These are phyloP conservation scores for Sympetrum striolatum DNA, from an alignment of 2,888 invertebrate species.

Conservation along the genomic window DNA sequence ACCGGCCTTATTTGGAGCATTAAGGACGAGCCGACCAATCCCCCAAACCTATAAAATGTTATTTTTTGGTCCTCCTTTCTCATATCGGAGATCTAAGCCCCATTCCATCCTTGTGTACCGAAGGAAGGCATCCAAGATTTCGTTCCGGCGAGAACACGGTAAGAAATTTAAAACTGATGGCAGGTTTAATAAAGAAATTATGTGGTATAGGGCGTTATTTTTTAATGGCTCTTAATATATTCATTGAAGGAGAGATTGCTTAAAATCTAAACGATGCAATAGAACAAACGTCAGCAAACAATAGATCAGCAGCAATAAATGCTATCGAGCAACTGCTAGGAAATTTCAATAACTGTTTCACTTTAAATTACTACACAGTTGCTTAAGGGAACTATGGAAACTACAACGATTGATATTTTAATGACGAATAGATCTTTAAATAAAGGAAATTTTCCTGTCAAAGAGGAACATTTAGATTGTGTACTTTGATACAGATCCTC, in stretches of 20 bases:
- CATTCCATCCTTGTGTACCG: not conserved
- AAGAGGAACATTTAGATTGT: too few species aligned
- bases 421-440: too few species aligned
- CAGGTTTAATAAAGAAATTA: constrained; percentile 21
- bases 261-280: not conserved
- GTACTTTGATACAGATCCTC: too few species aligned
- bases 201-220: not conserved
- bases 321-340: too few species aligned
- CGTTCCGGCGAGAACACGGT: not conserved
- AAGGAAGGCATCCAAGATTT: not conserved
- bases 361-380: too few species aligned
- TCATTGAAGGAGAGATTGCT: not conserved
- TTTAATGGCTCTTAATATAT: not conserved
- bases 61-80: not conserved
- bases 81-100: not conserved
- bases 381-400: too few species aligned
- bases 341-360: too few species aligned
- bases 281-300: too few species aligned
- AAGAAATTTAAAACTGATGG: not conserved
- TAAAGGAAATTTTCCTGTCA: too few species aligned
- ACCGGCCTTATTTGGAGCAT: constrained; percentile 5
- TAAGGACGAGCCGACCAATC: constrained; percentile 21
- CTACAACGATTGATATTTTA: too few species aligned
- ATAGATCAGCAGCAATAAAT: too few species aligned
- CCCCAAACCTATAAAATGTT: constrained; percentile 29